These are phyloP conservation scores for Eugnorisma glareosa DNA, from an alignment of 2,888 invertebrate genomes.

Conservation along the genomic window DNA sequence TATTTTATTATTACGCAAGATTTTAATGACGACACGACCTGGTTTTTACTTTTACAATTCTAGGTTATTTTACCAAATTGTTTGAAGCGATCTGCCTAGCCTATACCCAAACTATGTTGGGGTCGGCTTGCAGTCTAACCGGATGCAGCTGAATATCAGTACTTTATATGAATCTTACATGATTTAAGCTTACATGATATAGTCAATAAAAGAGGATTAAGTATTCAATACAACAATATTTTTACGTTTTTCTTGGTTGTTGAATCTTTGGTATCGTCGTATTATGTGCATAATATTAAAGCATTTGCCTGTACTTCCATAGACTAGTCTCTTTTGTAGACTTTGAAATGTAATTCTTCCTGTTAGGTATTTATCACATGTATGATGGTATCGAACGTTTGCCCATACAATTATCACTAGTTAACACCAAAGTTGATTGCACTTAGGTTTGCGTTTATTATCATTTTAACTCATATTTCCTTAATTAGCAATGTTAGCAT, in stretches of 20 bases:
- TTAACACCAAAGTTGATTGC: constrained; percentile 62
- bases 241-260: background rate
- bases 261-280: background rate
- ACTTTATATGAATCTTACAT: background rate
- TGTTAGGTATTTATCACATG: constrained; percentile 10
- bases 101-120: background rate
- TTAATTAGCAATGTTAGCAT: constrained; percentile 52
- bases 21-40: constrained; percentile 6
- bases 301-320: background rate
- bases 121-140: too few species aligned
- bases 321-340: background rate
- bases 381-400: constrained; percentile 48
- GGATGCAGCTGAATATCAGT: background rate
- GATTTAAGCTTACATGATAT: too few species aligned
- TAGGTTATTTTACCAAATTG: background rate
- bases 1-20: constrained; percentile 27
- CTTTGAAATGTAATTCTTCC: constrained; percentile 13
- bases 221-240: background rate
- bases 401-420: constrained; percentile 53
- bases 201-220: background rate
- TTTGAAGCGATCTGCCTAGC: background rate
- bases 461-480: constrained; percentile 47
- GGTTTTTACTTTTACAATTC: constrained; percentile 39
- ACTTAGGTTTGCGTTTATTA: constrained; percentile 46
- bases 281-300: background rate